phyloP scores from a whole-genome alignment of 2,113 vertebrate genomes.

The Sclerurus mexicanus region DNA sequence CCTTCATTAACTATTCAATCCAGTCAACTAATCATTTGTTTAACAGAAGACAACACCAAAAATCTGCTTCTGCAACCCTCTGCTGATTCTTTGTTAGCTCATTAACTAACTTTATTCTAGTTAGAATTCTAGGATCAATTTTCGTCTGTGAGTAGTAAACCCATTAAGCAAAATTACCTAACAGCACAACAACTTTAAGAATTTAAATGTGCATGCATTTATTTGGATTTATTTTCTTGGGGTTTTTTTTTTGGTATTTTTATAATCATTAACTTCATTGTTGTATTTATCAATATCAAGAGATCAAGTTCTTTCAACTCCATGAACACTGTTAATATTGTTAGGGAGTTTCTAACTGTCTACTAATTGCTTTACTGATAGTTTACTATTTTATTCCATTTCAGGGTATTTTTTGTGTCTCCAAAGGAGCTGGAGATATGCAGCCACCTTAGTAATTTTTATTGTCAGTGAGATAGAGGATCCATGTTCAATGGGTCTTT shows the following conservation, averaged over 20 bases:
- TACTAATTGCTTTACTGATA: neutral
- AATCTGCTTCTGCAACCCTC: neutral
- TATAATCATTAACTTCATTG: neutral
- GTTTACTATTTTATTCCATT: neutral
- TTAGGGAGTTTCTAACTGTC: constrained; percentile 6
- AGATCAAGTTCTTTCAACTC: neutral
- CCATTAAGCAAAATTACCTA: neutral
- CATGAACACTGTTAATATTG: neutral
- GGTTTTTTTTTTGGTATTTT: neutral
- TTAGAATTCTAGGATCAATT: neutral
- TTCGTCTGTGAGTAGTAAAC: neutral
- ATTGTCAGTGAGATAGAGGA: neutral
- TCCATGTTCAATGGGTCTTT: neutral
- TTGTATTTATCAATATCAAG: neutral
- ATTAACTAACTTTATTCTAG: constrained; percentile 11
- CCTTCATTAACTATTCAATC: neutral
- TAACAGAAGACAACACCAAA: neutral
- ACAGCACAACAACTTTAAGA: neutral
- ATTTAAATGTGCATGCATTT: neutral
- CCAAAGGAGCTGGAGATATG: neutral
- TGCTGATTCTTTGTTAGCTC: neutral
- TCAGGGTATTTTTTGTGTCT: neutral
- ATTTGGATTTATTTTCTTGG: neutral
- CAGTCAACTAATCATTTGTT: neutral
- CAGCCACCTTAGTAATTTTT: neutral